Evolutionary conservation across 2,797 vertebrate genomes (phyloP).

Genomic region (Falco naumanni): DNA sequence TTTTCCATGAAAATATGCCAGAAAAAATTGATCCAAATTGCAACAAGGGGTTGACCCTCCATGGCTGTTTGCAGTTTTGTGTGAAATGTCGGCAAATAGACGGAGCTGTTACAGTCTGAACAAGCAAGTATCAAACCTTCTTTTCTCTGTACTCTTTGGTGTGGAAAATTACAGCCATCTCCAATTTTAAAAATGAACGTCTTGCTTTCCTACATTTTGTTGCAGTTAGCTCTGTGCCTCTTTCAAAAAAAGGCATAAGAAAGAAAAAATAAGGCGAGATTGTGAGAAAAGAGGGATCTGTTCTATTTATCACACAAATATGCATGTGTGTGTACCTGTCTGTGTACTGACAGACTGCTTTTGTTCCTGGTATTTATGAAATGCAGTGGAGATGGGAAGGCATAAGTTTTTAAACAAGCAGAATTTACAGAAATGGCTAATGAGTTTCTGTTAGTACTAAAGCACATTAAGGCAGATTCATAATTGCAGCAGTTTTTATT

Average conservation of each 20-base stretch:
- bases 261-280: background rate
- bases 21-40: background rate
- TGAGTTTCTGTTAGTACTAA: background rate
- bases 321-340: background rate
- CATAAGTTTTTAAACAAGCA: background rate
- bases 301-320: background rate
- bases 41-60: background rate
- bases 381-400: background rate
- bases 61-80: background rate
- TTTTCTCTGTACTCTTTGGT: background rate
- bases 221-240: background rate
- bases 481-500: background rate
- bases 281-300: background rate
- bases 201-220: background rate
- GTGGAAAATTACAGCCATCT: background rate
- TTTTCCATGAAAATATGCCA: background rate
- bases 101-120: background rate
- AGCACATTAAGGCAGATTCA: background rate
- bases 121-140: background rate
- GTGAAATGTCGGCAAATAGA: background rate
- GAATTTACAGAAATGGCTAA: background rate
- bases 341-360: background rate
- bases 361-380: background rate
- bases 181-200: background rate
- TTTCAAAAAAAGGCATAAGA: background rate